Conservation (phyloP, 2,888 invertebrate genomes). For the Osmoderma eremita region DNA sequence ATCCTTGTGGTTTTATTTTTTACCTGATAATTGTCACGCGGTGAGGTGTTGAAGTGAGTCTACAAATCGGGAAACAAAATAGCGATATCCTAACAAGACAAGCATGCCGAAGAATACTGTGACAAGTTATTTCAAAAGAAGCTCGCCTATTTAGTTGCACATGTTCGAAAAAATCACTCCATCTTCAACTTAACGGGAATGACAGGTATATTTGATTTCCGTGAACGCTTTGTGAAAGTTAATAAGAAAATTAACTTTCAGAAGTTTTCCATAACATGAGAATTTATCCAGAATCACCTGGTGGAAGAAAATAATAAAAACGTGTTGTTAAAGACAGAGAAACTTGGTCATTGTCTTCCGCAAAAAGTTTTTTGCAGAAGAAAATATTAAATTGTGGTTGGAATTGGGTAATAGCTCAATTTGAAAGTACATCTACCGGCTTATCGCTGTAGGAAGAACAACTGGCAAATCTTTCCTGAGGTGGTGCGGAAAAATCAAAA, state of each 20-base stretch:
- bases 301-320: slow-evolving; percentile 16
- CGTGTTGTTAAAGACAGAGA: slow-evolving; percentile 12
- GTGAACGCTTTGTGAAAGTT: too few relatives aligned
- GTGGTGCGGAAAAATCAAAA: too few relatives aligned
- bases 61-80: neutral
- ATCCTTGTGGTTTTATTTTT: neutral
- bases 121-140: neutral
- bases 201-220: too few relatives aligned
- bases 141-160: neutral
- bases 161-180: neutral
- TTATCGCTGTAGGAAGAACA: slow-evolving; percentile 27
- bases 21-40: neutral
- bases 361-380: slow-evolving; percentile 21
- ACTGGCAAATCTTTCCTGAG: slow-evolving; percentile 15
- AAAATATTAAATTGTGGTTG: slow-evolving; percentile 14
- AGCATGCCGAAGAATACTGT: neutral
- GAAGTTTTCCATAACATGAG: slow-evolving; percentile 6
- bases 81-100: neutral
- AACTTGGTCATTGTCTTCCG: neutral
- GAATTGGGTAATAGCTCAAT: slow-evolving; percentile 8
- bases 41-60: neutral
- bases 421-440: neutral
- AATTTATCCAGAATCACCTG: slow-evolving; percentile 16
- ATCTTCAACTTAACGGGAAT: neutral
- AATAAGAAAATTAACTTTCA: too few relatives aligned